Percentiles rank a stretch among this genome's conserved stretches.
Evolutionary conservation across 2,888 invertebrate species (phyloP).

Genomic region (Kuschelorhynchus macadamiae): DNA sequence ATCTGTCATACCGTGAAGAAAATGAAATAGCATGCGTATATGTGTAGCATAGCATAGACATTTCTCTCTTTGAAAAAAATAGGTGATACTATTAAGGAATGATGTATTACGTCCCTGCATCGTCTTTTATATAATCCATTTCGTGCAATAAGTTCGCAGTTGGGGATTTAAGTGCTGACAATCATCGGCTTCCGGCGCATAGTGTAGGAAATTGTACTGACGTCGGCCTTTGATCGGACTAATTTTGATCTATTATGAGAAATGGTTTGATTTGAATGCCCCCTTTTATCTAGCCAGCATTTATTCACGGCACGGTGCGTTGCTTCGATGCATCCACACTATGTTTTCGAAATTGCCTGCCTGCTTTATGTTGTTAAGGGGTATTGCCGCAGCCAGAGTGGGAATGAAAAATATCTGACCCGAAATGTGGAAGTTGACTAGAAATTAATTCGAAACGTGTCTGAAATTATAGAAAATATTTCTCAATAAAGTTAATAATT

Average conservation of each 20-base stretch:
- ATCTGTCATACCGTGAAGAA: no score
- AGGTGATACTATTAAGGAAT: no score
- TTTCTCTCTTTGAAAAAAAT: no score
- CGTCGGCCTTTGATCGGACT: slow-evolving; percentile 47
- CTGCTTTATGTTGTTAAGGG: not conserved
- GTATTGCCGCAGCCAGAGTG: not conserved
- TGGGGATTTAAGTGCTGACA: slow-evolving; percentile 51
- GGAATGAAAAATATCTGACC: slow-evolving; percentile 7
- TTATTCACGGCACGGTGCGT: slow-evolving; percentile 33
- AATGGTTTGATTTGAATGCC: slow-evolving; percentile 37
- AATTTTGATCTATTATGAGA: slow-evolving; percentile 49
- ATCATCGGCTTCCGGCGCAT: slow-evolving; percentile 46
- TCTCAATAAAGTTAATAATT: no score
- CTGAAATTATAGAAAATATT: no score
- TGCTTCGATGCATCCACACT: slow-evolving; percentile 19
- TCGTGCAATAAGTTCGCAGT: slow-evolving; percentile 47
- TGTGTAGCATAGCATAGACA: no score
- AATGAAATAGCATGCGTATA: no score
- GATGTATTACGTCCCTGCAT: slow-evolving; percentile 24
- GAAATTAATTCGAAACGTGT: no score
- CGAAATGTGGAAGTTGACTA: no score
- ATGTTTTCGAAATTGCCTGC: slow-evolving; percentile 21
- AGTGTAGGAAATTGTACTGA: slow-evolving; percentile 49
- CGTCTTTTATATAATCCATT: slow-evolving; percentile 37
- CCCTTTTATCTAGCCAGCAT: slow-evolving; percentile 33